phyloP scores from a whole-genome alignment of 1,140 invertebrate species.

The Orius insidiosus region DNA sequence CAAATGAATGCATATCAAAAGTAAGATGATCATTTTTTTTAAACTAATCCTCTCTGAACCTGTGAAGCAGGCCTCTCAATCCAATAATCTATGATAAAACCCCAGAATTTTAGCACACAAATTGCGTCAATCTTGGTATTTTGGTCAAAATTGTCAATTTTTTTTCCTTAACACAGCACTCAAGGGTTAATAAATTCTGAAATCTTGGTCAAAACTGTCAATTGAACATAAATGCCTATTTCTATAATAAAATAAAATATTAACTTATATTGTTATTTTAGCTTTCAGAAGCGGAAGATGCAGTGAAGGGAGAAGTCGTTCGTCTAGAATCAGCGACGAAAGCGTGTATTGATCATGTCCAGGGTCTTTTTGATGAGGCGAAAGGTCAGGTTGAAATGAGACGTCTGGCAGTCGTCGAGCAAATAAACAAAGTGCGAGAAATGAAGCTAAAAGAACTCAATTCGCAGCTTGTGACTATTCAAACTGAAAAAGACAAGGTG shows the following conservation, averaged over 20 bases:
- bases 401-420: slow-evolving; percentile 45
- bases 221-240: no score
- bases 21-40: no score
- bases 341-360: slow-evolving; percentile 58
- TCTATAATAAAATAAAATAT: no score
- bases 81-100: no score
- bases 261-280: slow-evolving; percentile 23
- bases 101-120: no score
- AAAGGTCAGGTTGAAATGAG: slow-evolving; percentile 52
- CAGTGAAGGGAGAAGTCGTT: slow-evolving; percentile 45
- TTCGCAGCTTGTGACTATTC: slow-evolving; percentile 75
- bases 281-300: slow-evolving; percentile 50
- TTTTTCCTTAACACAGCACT: no score
- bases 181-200: no score
- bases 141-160: no score
- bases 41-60: no score
- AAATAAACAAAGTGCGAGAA: slow-evolving; percentile 52
- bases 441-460: slow-evolving; percentile 71
- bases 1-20: slow-evolving; percentile 78
- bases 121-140: no score
- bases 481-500: slow-evolving; percentile 75
- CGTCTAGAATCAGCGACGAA: slow-evolving; percentile 54
- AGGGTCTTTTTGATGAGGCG: slow-evolving; percentile 61
- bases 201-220: no score
- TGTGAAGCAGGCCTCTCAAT: no score